Evolutionary conservation across 2,797 vertebrate genomes (phyloP), one percentile per base, ranked within the genome.

Genomic region (Smutsia temminckii): DNA sequence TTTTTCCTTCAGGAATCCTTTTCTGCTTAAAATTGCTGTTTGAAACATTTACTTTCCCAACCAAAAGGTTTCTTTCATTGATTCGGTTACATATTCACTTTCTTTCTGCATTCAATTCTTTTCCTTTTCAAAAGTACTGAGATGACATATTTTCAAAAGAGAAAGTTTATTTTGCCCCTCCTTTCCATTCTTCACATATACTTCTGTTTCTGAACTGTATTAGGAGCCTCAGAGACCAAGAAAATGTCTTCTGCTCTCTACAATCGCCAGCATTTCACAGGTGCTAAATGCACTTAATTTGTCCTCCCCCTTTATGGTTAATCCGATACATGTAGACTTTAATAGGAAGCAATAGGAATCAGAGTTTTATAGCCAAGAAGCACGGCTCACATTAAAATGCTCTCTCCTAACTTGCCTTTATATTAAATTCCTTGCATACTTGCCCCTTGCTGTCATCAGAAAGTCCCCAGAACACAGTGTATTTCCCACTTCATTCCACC

Each of bases 401-500:
- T 53, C n/a, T 69, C 49, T 85, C 25, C 23, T 66, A 17, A 92
- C 49, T 84, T 89, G 59, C 40, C 40, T 91, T 93, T 95, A 66
- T 25, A 72, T 63, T 84, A 63, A 91, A 80, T 69, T 88, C 55
- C 80, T 78, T 81, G 64, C 55, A 42, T 46, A 34, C 59, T 89
- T 89, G 64, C 59, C 85, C 86, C 57, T 63, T 94, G 83, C 66
- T 37, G 14, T 32, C 29, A 46, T 89, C 75, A 86, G 81, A 59
- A 94, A 92, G 77, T 87, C 71, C 57, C 79, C 79, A 87, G 71
- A 92, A 94, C 34, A 74, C 78, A 63, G 20, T 32, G 29, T 59
- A 77, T 84, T 96, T 92, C 81, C 78, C 74, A 95, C 68, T 64
- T 84, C 49, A 89, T 95, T 78, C 84, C 34, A 95, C 74, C 79